A percentile compares a stretch with the other conserved stretches of the same genome.
Conservation (phyloP, 2,888 invertebrate genomes). For the Noctua fimbriata region DNA sequence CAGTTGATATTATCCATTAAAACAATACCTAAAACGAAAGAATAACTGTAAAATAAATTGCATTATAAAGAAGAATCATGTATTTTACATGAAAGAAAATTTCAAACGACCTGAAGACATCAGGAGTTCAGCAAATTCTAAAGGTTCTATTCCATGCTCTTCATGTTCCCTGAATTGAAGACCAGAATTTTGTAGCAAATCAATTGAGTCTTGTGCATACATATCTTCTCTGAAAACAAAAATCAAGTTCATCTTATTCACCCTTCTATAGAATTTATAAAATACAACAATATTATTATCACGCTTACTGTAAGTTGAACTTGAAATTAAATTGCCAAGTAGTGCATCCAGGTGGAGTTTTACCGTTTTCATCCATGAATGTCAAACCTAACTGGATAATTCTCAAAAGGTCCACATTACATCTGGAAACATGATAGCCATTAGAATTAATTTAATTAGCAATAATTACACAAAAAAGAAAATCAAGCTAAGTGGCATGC, state of each 20-base stretch:
- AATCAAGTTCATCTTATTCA: neutral
- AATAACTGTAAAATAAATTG: neutral
- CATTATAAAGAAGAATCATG: neutral
- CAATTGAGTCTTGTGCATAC: slow-evolving; percentile 99
- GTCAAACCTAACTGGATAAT: slow-evolving; percentile 99
- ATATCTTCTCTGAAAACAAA: slow-evolving; percentile 96
- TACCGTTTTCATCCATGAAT: slow-evolving; percentile 99
- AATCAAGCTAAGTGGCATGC: neutral
- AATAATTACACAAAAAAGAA: neutral
- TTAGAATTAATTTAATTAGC: slow-evolving; percentile 17
- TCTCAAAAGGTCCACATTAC: slow-evolving; percentile 99
- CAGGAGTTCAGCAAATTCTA: slow-evolving; percentile 99
- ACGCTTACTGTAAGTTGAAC: slow-evolving; percentile 97
- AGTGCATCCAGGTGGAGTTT: slow-evolving; percentile 97
- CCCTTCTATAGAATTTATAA: neutral
- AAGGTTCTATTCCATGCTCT: slow-evolving; percentile 99
- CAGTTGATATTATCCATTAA: slow-evolving; percentile 99
- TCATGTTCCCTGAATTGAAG: slow-evolving; percentile 99
- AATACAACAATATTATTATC: neutral
- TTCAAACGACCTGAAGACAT: slow-evolving; percentile 95
- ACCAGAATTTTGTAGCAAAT: slow-evolving; percentile 98
- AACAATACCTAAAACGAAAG: slow-evolving; percentile 93
- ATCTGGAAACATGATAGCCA: slow-evolving; percentile 84
- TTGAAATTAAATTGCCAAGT: slow-evolving; percentile 99
- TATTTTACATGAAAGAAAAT: neutral